These are phyloP conservation scores for Protonibea diacanthus DNA, from an alignment of 2,797 vertebrate genomes.

Conservation along the genomic window DNA sequence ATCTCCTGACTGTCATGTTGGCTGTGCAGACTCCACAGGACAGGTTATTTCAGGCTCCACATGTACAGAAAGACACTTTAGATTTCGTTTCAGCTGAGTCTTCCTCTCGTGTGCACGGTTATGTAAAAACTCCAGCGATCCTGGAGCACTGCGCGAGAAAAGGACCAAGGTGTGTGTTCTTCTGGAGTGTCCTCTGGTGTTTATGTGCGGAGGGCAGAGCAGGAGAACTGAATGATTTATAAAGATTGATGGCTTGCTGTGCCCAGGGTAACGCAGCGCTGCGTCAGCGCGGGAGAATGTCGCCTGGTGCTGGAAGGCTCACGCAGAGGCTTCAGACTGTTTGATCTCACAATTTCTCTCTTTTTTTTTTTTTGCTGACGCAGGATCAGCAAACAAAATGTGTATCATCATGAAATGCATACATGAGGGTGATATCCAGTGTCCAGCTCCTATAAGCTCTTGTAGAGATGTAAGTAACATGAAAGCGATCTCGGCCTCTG, in stretches of 20 bases:
- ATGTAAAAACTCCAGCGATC: constrained; percentile 50
- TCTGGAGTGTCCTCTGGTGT: constrained; percentile 11
- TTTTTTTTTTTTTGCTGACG: constrained; percentile 43
- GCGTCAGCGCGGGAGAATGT: constrained; percentile 59
- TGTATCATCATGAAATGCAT: constrained; percentile 31
- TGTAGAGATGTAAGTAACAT: background rate
- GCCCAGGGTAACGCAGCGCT: constrained; percentile 45
- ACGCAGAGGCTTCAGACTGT: background rate
- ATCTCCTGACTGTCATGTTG: constrained; percentile 1
- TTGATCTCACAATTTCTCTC: constrained; percentile 17
- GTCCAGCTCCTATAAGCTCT: constrained; percentile 3
- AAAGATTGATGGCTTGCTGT: constrained; percentile 71
- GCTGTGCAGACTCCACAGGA: background rate
- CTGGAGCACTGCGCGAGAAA: constrained; percentile 40
- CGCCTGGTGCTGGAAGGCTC: constrained; percentile 52
- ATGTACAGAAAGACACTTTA: constrained; percentile 19
- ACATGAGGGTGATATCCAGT: background rate
- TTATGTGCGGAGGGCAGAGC: constrained; percentile 48
- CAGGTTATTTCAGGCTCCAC: constrained; percentile 6
- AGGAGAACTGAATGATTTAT: constrained; percentile 76
- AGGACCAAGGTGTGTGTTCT: constrained; percentile 27
- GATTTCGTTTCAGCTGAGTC: constrained; percentile 21
- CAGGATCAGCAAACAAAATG: constrained; percentile 41
- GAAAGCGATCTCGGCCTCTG: background rate
- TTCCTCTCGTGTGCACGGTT: constrained; percentile 27